Conservation (phyloP, 2,113 vertebrate genomes). For the Marcusenius ussheri region DNA sequence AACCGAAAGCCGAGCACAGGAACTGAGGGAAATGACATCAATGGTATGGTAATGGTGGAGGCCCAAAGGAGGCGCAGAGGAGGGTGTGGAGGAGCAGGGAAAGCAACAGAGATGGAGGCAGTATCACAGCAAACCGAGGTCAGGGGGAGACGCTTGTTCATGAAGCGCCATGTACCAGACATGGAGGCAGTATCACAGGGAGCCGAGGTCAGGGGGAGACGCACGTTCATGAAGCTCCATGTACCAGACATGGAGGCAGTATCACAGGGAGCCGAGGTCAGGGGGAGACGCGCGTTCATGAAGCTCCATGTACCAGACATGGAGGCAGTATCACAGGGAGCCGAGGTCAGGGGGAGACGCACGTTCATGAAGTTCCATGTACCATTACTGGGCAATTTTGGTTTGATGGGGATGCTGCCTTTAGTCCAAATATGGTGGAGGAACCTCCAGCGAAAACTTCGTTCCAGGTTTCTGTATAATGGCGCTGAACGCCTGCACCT, state of each 20-base stretch:
- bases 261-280: neutral
- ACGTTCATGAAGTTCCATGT: neutral
- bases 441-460: neutral
- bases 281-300: neutral
- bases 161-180: neutral
- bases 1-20: neutral
- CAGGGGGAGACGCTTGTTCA: neutral
- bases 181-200: neutral
- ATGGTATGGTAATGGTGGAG: neutral
- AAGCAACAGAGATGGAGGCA: neutral
- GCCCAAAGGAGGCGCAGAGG: neutral
- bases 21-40: neutral
- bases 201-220: neutral
- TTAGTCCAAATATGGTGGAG: neutral
- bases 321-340: neutral
- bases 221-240: no score
- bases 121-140: neutral
- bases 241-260: neutral
- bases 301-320: neutral
- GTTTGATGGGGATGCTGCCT: neutral
- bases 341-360: neutral
- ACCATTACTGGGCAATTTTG: neutral
- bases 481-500: neutral
- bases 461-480: neutral
- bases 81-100: neutral